Conservation (phyloP, 1,140 invertebrate genomes). For the Drosophila grimshawi region DNA sequence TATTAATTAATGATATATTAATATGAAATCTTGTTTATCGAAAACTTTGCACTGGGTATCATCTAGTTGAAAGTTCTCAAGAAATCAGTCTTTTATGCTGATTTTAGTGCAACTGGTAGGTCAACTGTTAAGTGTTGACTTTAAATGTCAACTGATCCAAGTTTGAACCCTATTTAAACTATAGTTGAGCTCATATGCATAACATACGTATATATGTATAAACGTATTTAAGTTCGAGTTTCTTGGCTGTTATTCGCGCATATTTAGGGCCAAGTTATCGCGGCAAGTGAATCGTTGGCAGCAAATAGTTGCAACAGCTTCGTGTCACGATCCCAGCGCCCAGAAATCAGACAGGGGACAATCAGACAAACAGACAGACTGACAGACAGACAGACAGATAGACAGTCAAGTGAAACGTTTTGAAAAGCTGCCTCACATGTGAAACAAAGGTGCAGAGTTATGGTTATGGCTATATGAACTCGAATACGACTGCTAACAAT, state of each 20-base stretch:
- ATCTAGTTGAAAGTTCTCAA: neutral
- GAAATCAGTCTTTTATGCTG: neutral
- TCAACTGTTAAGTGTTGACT: conserved; percentile 14
- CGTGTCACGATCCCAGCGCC: conserved; percentile 77
- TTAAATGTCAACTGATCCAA: conserved; percentile 37
- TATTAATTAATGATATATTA: neutral
- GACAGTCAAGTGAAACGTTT: conserved; percentile 44
- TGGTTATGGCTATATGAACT: conserved; percentile 58
- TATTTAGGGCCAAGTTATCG: conserved; percentile 51
- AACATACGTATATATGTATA: conserved; percentile 2
- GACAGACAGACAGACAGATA: conserved; percentile 8
- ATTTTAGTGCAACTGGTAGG: conserved; percentile 2
- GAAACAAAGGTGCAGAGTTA: conserved; percentile 71
- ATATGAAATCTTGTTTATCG: neutral
- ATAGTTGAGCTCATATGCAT: conserved; percentile 32
- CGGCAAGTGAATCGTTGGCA: conserved; percentile 50
- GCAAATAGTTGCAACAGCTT: conserved; percentile 57
- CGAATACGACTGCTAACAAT: neutral
- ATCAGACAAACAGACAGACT: conserved; percentile 5
- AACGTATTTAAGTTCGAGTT: conserved; percentile 16
- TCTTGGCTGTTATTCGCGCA: conserved; percentile 5
- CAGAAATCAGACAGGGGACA: conserved; percentile 50
- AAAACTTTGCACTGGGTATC: neutral
- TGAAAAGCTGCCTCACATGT: conserved; percentile 45
- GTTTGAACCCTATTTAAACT: conserved; percentile 26